Conservation (phyloP, 1,140 invertebrate genomes). For the Drosophila carrolli region DNA sequence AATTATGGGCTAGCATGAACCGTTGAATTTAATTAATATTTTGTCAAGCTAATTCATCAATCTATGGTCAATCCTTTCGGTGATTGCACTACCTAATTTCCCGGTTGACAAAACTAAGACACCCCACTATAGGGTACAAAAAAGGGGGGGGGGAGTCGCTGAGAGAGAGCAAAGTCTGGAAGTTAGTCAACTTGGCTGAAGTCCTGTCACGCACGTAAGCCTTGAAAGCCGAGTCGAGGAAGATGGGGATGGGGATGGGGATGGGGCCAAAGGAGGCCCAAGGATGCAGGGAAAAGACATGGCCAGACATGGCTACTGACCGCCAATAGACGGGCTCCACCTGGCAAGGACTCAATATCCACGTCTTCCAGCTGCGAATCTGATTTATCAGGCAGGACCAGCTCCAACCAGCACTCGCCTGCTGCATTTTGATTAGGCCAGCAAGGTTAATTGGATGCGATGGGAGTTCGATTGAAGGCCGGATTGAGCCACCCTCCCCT, state of each 20-base stretch:
- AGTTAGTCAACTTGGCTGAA: conserved; percentile 43
- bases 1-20: not conserved
- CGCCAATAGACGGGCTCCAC: conserved; percentile 12
- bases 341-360: conserved; percentile 9
- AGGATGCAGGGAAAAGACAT: not conserved
- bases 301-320: conserved; percentile 52
- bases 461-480: conserved; percentile 44
- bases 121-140: conserved; percentile 15
- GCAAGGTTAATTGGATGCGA: conserved; percentile 78
- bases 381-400: conserved; percentile 37
- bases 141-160: not conserved
- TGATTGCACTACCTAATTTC: no score
- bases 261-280: not conserved
- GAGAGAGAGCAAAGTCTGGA: conserved; percentile 14
- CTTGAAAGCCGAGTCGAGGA: conserved; percentile 14
- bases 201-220: conserved; percentile 60
- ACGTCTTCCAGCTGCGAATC: conserved; percentile 13
- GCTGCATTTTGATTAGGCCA: conserved; percentile 78
- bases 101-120: conserved; percentile 9
- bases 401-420: conserved; percentile 7
- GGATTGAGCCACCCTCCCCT: not conserved
- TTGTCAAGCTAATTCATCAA: not conserved
- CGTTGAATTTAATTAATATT: not conserved
- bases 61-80: not conserved
- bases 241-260: conserved; percentile 12